Percentiles rank a stretch among this genome's conserved stretches.
Conservation (phyloP, 2,113 vertebrate species). For the Lontra canadensis region DNA sequence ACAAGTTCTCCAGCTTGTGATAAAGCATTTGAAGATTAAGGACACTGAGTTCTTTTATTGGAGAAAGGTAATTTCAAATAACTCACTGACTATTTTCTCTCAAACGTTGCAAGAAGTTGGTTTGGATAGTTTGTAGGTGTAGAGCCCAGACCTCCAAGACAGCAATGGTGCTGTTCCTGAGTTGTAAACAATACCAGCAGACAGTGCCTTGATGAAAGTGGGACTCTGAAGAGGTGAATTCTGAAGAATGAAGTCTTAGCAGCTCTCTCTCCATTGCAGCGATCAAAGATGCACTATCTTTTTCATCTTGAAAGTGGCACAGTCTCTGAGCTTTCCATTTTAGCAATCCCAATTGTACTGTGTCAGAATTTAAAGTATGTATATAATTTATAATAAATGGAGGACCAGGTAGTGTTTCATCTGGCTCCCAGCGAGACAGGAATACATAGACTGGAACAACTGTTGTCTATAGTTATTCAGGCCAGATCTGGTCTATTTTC, state of each 20-base stretch:
- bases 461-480: neutral
- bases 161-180: slow-evolving; percentile 88
- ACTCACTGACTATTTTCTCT: slow-evolving; percentile 90
- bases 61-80: slow-evolving; percentile 89
- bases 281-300: slow-evolving; percentile 88
- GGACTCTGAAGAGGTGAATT: slow-evolving; percentile 90
- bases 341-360: slow-evolving; percentile 65
- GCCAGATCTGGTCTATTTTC: slow-evolving; percentile 27
- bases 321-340: slow-evolving; percentile 60
- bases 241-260: slow-evolving; percentile 89
- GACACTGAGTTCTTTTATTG: slow-evolving; percentile 87
- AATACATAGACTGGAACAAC: neutral
- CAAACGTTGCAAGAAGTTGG: slow-evolving; percentile 89
- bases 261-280: slow-evolving; percentile 84
- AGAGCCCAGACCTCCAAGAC: slow-evolving; percentile 90
- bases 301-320: slow-evolving; percentile 83
- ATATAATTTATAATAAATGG: slow-evolving; percentile 58
- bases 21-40: slow-evolving; percentile 90
- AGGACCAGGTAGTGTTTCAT: slow-evolving; percentile 1
- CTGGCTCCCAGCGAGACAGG: neutral
- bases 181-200: slow-evolving; percentile 90
- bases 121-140: slow-evolving; percentile 91
- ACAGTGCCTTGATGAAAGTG: slow-evolving; percentile 86
- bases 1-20: slow-evolving; percentile 88
- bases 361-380: slow-evolving; percentile 42